Evolutionary conservation across 2,797 vertebrate genomes (phyloP).

Genomic region (Atherinosoma microstoma): DNA sequence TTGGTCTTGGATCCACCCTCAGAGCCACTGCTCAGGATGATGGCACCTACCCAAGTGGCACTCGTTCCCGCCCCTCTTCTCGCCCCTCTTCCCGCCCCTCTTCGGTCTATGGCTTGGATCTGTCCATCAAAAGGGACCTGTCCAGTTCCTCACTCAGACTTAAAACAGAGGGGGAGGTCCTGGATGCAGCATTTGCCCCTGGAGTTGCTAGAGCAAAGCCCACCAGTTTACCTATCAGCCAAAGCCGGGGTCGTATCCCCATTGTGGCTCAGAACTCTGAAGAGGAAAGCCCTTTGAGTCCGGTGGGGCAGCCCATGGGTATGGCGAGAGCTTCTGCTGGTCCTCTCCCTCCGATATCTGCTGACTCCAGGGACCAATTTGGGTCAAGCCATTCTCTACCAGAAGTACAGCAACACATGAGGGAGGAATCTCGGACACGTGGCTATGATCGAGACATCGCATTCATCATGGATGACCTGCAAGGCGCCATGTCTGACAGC

Average conservation of each 20-base stretch:
- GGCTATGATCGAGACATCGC: conserved; percentile 98
- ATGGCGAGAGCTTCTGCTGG: conserved; percentile 99
- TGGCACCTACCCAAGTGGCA: conserved; percentile 92
- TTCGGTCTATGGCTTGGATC: conserved; percentile 96
- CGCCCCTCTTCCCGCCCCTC: conserved; percentile 96
- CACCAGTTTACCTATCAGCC: conserved; percentile 97
- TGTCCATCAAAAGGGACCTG: conserved; percentile 95
- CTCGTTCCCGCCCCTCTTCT: conserved; percentile 93
- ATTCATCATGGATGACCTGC: conserved; percentile 99
- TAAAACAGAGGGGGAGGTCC: conserved; percentile 92
- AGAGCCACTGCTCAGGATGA: conserved; percentile 92
- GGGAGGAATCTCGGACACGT: conserved; percentile 95
- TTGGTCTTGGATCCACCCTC: conserved; percentile 86
- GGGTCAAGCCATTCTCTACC: conserved; percentile 99
- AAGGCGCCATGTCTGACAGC: conserved; percentile 99
- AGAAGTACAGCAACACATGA: conserved; percentile 99
- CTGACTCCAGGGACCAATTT: conserved; percentile 98
- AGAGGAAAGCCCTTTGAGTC: conserved; percentile 98
- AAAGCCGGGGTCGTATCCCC: conserved; percentile 96
- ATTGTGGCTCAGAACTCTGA: conserved; percentile 99
- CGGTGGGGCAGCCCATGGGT: conserved; percentile 99
- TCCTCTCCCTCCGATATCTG: conserved; percentile 97
- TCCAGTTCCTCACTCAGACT: conserved; percentile 96
- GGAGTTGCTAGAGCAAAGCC: conserved; percentile 94
- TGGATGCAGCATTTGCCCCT: conserved; percentile 92